Evolutionary conservation across 2,797 vertebrate species (phyloP).

Genomic region (Champsocephalus gunnari): DNA sequence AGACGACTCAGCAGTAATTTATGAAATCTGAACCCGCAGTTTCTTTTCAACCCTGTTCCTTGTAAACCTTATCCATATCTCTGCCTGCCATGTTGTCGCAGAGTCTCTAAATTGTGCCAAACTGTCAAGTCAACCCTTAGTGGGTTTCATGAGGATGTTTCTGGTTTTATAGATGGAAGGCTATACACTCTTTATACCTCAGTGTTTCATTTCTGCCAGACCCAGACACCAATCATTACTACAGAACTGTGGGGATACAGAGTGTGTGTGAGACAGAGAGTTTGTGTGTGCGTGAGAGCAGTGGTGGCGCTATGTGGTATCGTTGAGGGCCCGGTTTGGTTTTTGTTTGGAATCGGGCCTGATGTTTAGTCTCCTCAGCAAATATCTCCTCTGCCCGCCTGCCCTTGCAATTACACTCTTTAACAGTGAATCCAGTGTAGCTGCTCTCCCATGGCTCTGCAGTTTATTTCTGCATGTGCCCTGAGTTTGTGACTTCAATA

Average conservation of each 20-base stretch:
- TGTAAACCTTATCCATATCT: constrained; percentile 50
- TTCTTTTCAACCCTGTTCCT: constrained; percentile 58
- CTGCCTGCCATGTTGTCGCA: constrained; percentile 63
- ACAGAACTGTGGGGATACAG: constrained; percentile 78
- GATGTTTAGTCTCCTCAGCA: constrained; percentile 84
- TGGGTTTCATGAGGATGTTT: constrained; percentile 78
- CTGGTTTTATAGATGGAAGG: constrained; percentile 79
- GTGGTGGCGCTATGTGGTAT: constrained; percentile 84
- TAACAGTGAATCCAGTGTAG: constrained; percentile 55
- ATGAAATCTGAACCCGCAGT: constrained; percentile 62
- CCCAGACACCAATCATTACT: constrained; percentile 85
- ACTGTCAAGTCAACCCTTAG: constrained; percentile 71
- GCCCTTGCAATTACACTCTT: constrained; percentile 71
- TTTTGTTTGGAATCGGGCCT: constrained; percentile 81
- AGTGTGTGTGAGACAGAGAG: constrained; percentile 31
- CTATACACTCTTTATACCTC: constrained; percentile 75
- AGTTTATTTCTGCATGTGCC: constrained; percentile 30
- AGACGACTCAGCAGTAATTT: constrained; percentile 38
- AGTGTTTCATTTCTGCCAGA: constrained; percentile 83
- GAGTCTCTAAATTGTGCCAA: constrained; percentile 66
- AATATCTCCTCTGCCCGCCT: constrained; percentile 78
- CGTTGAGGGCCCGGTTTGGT: constrained; percentile 76
- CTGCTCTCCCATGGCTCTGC: constrained; percentile 53
- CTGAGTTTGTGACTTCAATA: too few species aligned
- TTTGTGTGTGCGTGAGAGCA: constrained; percentile 73